Evolutionary conservation across 2,113 vertebrate species (phyloP), one percentile per base, ranked within the genome.

Genomic region (Arizona elegans): DNA sequence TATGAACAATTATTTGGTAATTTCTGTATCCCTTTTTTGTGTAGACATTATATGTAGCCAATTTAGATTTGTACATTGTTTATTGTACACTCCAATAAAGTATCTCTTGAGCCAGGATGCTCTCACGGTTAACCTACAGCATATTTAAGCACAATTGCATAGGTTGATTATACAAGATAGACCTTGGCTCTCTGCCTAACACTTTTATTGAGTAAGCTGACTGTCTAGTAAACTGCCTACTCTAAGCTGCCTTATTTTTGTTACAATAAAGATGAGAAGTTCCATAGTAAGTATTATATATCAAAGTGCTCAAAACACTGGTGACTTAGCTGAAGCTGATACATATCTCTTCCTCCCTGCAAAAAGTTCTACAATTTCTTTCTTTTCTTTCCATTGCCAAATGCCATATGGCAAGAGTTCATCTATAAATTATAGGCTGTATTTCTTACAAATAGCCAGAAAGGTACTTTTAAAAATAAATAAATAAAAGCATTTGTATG

Each of bases 261-360:
- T 11, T 86, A 29, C 24, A 86, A 24, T 19, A 24, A 23, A 15
- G 1, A n/a, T 47, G 43, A 94, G 91, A 93, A 87, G 58, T 50
- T 62, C 75, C 86, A 94, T 24, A 43, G 93, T 17, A 52, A 33
- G 15, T 88, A 95, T 15, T 38, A 24, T 55, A 87, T 53, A 93
- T 21, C 19, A n/a, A 59, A 24, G 15, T 55, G 89, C 91, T 11
- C 62, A 53, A 53, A 59, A 19, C 62, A 96, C 11, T 53, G 88
- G 23, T 91, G 93, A 56, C 26, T 91, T 81, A 21, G 33, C 17
- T 43, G 75, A 81, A 53, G 59, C n/a, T 75, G 56, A 53, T 54
- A 58, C 58, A 52, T 47, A 87, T 21, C 24, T 47, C 93, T 9
- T 12, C 33, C 87, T 92, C 3, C 0, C 47, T 0, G 0, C 33